Evolutionary conservation across 2,888 invertebrate genomes (phyloP).

Genomic region (Coenonympha arcania): DNA sequence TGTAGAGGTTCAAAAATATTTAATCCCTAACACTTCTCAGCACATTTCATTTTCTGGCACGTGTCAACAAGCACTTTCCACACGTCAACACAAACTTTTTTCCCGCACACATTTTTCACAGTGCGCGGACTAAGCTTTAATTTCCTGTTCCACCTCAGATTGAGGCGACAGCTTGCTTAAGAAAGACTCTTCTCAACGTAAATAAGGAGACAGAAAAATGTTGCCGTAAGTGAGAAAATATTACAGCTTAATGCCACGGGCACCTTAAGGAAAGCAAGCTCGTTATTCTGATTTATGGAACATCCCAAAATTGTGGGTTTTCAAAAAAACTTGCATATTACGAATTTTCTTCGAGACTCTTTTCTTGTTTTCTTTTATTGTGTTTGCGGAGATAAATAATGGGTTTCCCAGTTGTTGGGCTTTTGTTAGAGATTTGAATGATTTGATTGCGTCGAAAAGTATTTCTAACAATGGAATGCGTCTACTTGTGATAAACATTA

Average conservation of each 20-base stretch:
- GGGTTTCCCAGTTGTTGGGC: background rate
- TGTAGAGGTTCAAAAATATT: too few species aligned
- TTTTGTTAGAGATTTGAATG: background rate
- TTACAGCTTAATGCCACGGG: slow-evolving; percentile 69
- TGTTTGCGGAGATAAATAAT: slow-evolving; percentile 4
- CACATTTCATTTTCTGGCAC: background rate
- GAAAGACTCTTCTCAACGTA: slow-evolving; percentile 51
- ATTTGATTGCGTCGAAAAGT: background rate
- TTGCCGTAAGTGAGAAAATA: slow-evolving; percentile 73
- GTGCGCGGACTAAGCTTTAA: slow-evolving; percentile 28
- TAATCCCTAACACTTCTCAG: too few species aligned
- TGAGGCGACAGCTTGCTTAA: slow-evolving; percentile 53
- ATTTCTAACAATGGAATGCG: background rate
- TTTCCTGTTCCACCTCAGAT: slow-evolving; percentile 40
- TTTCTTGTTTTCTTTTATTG: slow-evolving; percentile 5
- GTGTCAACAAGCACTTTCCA: slow-evolving; percentile 1
- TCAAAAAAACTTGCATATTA: slow-evolving; percentile 35
- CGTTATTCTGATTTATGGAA: slow-evolving; percentile 71
- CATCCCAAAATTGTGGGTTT: slow-evolving; percentile 33
- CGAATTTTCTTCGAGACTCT: slow-evolving; percentile 5
- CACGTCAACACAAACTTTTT: slow-evolving; percentile 6
- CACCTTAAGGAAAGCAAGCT: slow-evolving; percentile 64
- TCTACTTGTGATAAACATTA: too few species aligned
- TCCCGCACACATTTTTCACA: slow-evolving; percentile 14
- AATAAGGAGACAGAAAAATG: slow-evolving; percentile 68